phyloP scores from a whole-genome alignment of 2,797 vertebrate genomes.

The Eulemur albifrons region DNA sequence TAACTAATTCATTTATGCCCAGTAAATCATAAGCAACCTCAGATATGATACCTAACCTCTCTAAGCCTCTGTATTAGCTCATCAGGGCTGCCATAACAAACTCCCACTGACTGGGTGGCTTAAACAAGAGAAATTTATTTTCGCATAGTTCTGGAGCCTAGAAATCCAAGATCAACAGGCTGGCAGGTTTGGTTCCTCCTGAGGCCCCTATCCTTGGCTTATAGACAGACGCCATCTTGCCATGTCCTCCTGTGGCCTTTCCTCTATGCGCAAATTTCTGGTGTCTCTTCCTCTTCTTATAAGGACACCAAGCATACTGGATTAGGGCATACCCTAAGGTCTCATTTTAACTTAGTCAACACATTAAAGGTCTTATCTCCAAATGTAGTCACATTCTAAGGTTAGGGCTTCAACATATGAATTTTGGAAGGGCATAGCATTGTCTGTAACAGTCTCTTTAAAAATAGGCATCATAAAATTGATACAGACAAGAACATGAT shows the following conservation, averaged over 20 bases:
- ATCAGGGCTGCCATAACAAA: background rate
- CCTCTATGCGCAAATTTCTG: background rate
- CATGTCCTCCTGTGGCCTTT: background rate
- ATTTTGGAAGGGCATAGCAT: background rate
- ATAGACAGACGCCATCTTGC: background rate
- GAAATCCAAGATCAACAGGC: background rate
- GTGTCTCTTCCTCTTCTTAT: background rate
- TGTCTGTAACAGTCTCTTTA: background rate
- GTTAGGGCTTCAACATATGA: background rate
- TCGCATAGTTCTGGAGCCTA: background rate
- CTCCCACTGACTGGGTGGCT: background rate
- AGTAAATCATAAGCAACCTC: background rate
- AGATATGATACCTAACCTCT: background rate
- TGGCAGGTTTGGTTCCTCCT: background rate
- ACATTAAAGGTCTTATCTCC: background rate
- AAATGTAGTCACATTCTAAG: background rate
- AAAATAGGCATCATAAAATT: background rate
- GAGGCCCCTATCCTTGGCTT: background rate
- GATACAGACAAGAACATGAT: background rate
- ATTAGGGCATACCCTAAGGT: background rate
- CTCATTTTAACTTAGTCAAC: background rate
- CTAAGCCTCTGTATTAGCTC: background rate
- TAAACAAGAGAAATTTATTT: constrained; percentile 22
- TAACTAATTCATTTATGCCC: background rate
- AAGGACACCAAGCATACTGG: background rate